Base-by-base conservation (phyloP, 2,797 vertebrate genomes). In the Parauchenoglanis ngamensis region DNA sequence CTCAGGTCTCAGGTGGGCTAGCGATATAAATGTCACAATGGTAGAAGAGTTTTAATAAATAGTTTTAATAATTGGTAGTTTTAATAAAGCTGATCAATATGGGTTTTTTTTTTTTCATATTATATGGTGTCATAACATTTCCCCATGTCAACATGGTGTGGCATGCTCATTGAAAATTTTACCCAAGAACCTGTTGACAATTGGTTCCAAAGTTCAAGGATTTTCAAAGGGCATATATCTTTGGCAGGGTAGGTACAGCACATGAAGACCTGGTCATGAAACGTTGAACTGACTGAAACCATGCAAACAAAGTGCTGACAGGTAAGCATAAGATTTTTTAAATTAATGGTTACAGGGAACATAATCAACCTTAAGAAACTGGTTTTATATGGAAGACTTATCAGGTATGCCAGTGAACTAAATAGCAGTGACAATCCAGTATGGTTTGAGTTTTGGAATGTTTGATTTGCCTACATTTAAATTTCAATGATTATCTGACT, bases 171-270 rank as follows among this genome's bases (percentile, higher is more conserved):
- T 94, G 92, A 95, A 95, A 96, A 92, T 94, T 94, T 96, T 94
- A 96, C 95, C 91, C 91, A 91, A 93, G 93, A 93, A 91, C 89
- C 92, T 86, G 87, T 85, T 86, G 93, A 91, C 92, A 89, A 94
- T 93, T 93, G 92, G 94, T 94, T 95, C 94, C 95, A 96, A 96
- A 95, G 96, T 95, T 95, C 96, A 96, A 95, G 93, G 94, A 93
- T 93, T 89, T 88, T 91, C 87, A 88, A 35, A 68, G 88, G 93
- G 91, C 89, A 57, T 88, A 89, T 90, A 79, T 82, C 28, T 87
- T 54, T 87, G 87, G 10, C 84, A 78, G 56, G 87, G 75, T 76
- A 80, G 75, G 88, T 85, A 67, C 49, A 72, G 65, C 78, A 86
- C 84, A 91, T 63, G 87, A 90, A 84, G 87, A 90, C 91, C 28